Base-by-base conservation (phyloP, 2,113 vertebrate species). In the Melanerpes aurifrons region DNA sequence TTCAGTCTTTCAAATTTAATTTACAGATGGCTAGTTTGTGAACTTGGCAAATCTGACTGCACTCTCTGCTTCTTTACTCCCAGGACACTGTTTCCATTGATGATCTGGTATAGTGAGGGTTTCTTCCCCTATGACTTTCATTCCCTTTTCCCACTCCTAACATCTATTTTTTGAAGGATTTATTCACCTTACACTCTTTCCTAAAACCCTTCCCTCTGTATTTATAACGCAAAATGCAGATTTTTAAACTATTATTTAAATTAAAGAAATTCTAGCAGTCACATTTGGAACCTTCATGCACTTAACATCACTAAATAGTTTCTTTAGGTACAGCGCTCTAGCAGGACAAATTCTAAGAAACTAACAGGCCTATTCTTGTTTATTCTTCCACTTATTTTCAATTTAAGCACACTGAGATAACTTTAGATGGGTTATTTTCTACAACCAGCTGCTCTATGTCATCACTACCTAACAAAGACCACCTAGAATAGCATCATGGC, bases 391-490 rank as follows among this genome's bases (percentile, higher is more conserved):
- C 53, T 91, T 80, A 24, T 58, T 83, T 92, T 92, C 66, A 90
- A 45, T 81, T 92, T 71, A 75, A 88, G 81, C 22, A 95, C 86
- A 73, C 61, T 63, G 69, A 14, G 73, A 90, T 93, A 96, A 95
- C 88, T 96, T 96, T 95, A 92, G 96, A 58, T 45, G 58, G 22
- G 90, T 88, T 96, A 96, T 96, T 96, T 96, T 96, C 86, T 94
- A 88, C 93, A 92, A 40, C 62, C 96, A 96, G 96, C 95, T 96
- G 96, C 69, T 93, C 80, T 95, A 61, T 96, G 73, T 69, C 86
- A 95, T 96, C 90, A 75, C 92, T 94, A 94, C 86, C 90, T 96
- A 96, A 92, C 87, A 93, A 89, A 95, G 92, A 74, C 47, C 75
- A 86, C 66, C 88, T 94, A 95, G 88, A 96, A 96, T 96, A 96